Conservation (phyloP, 2,888 invertebrate species). For the Dasypolia templi region DNA sequence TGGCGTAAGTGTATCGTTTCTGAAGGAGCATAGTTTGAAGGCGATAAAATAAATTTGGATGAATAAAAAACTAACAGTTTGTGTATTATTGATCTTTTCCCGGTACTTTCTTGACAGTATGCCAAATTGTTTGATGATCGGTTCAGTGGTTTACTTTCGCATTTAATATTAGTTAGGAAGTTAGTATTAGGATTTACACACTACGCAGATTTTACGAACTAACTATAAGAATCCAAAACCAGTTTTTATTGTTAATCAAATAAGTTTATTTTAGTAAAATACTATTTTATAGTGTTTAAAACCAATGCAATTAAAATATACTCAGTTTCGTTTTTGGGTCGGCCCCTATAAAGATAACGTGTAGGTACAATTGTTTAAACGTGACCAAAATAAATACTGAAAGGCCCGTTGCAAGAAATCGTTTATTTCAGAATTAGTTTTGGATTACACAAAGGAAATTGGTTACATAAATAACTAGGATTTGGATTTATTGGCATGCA, state of each 20-base stretch:
- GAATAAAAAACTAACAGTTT: too few relatives aligned
- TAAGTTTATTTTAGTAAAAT: too few relatives aligned
- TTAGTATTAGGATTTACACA: too few relatives aligned
- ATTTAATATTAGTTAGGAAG: too few relatives aligned
- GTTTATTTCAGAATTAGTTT: neutral
- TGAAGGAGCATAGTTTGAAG: too few relatives aligned
- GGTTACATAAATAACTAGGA: neutral
- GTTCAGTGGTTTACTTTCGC: too few relatives aligned
- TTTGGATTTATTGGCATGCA: neutral
- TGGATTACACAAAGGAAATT: neutral
- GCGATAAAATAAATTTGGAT: too few relatives aligned
- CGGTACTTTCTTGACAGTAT: too few relatives aligned
- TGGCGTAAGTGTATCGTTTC: too few relatives aligned
- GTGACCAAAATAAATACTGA: slow-evolving; percentile 31
- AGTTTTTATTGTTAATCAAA: neutral
- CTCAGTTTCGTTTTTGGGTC: neutral
- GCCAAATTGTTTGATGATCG: too few relatives aligned
- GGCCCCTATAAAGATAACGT: neutral
- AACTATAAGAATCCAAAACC: neutral
- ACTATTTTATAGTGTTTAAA: neutral
- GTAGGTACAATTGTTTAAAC: neutral
- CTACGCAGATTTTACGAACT: too few relatives aligned
- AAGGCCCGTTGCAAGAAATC: neutral
- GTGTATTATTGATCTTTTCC: too few relatives aligned
- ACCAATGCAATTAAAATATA: neutral